phyloP scores from a whole-genome alignment of 1,140 invertebrate species.

The Cecropterus lyciades region DNA sequence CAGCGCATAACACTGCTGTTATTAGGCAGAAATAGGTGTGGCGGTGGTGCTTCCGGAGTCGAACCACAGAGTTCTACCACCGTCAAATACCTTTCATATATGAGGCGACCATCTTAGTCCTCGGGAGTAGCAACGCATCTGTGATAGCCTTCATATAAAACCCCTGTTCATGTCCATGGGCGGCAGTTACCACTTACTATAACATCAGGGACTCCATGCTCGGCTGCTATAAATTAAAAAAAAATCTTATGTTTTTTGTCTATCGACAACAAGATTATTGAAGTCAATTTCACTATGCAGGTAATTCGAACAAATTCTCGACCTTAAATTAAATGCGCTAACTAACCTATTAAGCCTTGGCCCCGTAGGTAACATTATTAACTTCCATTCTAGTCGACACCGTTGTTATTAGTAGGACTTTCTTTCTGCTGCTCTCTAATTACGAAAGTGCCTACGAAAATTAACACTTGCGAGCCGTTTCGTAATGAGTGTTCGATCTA shows the following conservation, averaged over 20 bases:
- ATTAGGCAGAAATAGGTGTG: no score
- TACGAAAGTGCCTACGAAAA: slow-evolving; percentile 39
- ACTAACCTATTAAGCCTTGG: slow-evolving; percentile 22
- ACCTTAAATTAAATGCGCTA: slow-evolving; percentile 8
- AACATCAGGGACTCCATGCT: no score
- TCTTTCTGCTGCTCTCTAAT: slow-evolving; percentile 40
- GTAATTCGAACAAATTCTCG: slow-evolving; percentile 1
- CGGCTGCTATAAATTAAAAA: no score
- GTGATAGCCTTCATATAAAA: no score
- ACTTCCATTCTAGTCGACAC: slow-evolving; percentile 24
- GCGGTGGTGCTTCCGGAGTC: no score
- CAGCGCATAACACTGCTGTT: no score
- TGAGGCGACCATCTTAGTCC: no score
- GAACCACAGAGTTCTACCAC: no score
- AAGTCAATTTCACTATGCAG: background rate
- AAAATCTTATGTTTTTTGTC: background rate
- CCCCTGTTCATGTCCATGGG: no score
- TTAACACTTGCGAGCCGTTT: slow-evolving; percentile 46
- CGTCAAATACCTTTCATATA: no score
- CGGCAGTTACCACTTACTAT: no score
- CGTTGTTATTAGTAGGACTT: slow-evolving; percentile 21
- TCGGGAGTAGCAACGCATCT: no score
- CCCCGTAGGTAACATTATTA: slow-evolving; percentile 23
- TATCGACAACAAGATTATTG: background rate
- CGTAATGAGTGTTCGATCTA: slow-evolving; percentile 52